Evolutionary conservation across 1,140 invertebrate species (phyloP).

Genomic region (Drosophila tsacasi): DNA sequence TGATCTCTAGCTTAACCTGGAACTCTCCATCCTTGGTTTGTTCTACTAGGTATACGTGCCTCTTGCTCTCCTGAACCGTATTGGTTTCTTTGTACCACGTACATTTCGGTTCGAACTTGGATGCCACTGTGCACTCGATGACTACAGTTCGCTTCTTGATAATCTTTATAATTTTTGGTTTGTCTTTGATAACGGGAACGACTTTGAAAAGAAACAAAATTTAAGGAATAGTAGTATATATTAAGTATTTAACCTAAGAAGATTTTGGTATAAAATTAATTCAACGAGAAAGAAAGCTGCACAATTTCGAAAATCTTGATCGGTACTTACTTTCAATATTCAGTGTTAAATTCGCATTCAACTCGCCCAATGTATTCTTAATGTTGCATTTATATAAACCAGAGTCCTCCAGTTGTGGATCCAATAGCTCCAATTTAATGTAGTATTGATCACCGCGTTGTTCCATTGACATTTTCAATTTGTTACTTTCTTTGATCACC

Average conservation of each 20-base stretch:
- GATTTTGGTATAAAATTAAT: background rate
- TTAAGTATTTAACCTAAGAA: background rate
- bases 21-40: conserved; percentile 88
- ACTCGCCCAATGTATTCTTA: conserved; percentile 97
- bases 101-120: conserved; percentile 94
- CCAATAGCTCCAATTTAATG: conserved; percentile 95
- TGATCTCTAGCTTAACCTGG: conserved; percentile 94
- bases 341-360: conserved; percentile 97
- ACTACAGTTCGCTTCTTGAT: conserved; percentile 95
- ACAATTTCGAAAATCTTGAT: background rate
- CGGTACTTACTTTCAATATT: conserved; percentile 97
- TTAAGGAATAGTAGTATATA: background rate
- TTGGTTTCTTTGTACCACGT: conserved; percentile 95
- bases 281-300: background rate
- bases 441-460: conserved; percentile 94
- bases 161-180: conserved; percentile 95
- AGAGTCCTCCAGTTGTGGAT: conserved; percentile 97
- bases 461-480: conserved; percentile 90
- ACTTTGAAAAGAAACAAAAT: conserved; percentile 87
- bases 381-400: conserved; percentile 99
- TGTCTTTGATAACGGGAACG: conserved; percentile 96
- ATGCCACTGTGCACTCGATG: conserved; percentile 95
- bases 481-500: conserved; percentile 91
- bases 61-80: conserved; percentile 90
- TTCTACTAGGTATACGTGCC: conserved; percentile 73